phyloP scores from a whole-genome alignment of 2,888 invertebrate species.

The Sarcophaga variegata region DNA sequence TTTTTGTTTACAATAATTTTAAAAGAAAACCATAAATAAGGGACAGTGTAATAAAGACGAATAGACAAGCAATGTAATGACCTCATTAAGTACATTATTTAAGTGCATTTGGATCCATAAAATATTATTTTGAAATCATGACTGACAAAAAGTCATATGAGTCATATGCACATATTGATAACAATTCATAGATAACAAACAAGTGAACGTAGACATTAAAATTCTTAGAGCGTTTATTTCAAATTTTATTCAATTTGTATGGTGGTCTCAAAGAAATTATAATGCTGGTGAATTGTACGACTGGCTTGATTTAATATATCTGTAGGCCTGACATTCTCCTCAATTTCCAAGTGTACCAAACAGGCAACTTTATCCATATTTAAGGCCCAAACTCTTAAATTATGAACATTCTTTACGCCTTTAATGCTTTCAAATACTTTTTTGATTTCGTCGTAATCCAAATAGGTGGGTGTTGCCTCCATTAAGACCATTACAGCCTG shows the following conservation, averaged over 20 bases:
- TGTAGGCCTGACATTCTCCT: not conserved
- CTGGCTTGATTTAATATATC: not conserved
- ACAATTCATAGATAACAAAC: not conserved
- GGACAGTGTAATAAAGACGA: too few relatives aligned
- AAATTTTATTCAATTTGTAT: slow-evolving; percentile 10
- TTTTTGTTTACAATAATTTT: too few relatives aligned
- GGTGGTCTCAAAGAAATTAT: not conserved
- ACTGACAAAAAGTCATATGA: not conserved
- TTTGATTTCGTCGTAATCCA: not conserved
- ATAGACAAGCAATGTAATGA: too few relatives aligned
- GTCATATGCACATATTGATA: slow-evolving; percentile 1
- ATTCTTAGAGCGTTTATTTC: not conserved
- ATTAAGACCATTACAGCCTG: slow-evolving; percentile 7
- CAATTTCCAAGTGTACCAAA: not conserved
- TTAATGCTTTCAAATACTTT: not conserved
- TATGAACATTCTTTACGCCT: slow-evolving; percentile 1
- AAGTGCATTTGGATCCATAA: not conserved
- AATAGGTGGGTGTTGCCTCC: slow-evolving; percentile 8
- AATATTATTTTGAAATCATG: not conserved
- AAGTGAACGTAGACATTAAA: not conserved
- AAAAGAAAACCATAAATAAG: too few relatives aligned
- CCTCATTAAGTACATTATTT: too few relatives aligned
- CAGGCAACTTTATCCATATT: slow-evolving; percentile 9
- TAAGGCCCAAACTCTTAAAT: slow-evolving; percentile 3
- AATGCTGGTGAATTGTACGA: not conserved